These are phyloP conservation scores for Scopus umbretta DNA, from an alignment of 2,113 vertebrate genomes.

Conservation along the genomic window DNA sequence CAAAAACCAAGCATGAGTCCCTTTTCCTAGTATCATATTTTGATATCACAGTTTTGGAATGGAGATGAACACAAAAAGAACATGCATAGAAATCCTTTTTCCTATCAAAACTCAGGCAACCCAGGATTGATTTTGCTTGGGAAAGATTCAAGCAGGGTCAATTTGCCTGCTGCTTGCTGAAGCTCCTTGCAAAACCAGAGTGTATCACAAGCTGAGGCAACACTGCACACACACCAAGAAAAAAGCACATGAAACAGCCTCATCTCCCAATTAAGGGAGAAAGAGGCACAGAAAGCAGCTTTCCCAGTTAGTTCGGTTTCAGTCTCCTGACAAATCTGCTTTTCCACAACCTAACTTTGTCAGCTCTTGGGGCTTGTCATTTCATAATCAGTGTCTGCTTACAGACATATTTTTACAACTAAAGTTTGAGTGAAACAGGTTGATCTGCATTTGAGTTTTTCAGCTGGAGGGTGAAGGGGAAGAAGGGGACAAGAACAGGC, in stretches of 20 bases:
- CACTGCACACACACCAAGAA: neutral
- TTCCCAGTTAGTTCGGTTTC: neutral
- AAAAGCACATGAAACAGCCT: neutral
- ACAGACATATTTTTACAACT: neutral
- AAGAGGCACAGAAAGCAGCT: neutral
- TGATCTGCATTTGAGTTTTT: neutral
- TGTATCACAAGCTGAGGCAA: neutral
- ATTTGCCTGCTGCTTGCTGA: neutral
- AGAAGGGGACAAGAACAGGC: neutral
- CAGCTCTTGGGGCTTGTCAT: neutral
- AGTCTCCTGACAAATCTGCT: neutral
- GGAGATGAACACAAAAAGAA: neutral
- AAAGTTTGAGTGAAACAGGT: neutral
- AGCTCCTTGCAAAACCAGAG: neutral
- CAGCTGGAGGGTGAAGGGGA: neutral
- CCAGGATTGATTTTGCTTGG: neutral
- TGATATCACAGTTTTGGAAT: neutral
- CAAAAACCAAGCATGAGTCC: neutral
- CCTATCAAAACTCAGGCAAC: neutral
- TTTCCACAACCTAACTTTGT: neutral
- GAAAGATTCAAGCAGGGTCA: neutral
- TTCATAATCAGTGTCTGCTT: neutral
- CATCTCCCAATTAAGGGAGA: neutral
- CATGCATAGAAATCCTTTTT: neutral
- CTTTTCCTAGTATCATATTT: neutral